Base-by-base conservation (phyloP, 2,888 invertebrate genomes). In the Crossocerus cetratus region DNA sequence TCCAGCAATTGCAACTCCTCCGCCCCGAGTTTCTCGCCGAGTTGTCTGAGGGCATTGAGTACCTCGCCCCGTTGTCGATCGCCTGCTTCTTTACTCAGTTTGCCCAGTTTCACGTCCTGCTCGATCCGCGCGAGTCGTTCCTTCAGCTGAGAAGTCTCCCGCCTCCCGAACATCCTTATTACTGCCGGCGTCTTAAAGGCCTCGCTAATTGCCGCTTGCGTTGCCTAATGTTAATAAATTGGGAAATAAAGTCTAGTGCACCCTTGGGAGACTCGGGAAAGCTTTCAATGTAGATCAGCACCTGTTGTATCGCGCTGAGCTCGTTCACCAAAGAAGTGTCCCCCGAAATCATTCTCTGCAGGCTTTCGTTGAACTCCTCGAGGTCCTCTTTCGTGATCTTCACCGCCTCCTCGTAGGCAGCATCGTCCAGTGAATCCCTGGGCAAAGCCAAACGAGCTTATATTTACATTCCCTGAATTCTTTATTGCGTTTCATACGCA, bases 121-220 rank as follows among this genome's bases (percentile, higher is more conserved):
- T 93, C 93, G 45, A 94, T 91, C 83, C 92, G 91, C 14, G 90
- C 85, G 20, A 95, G 86, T 80, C 93, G 91, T 78, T 93, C 92
- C 68, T 94, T 88, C 62, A 95, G 90, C 82, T 93, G 93, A 56
- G 92, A 92, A 2, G 94, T 94, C 86, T 95, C 94, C 78, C 93
- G 93, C 84, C 93, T 93, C 1, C 94, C 95, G 91, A 95, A 95
- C 89, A 95, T 91, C 83, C 93, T 90, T 53, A 95, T 94, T 1
- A 95, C 94, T 87, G 94, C 95, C 3, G 95, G 94, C 1, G 95
- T 95, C 89, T 94, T 92, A 86, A 95, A 95, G 1, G 95, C 95
- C 83, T 93, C 92, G 73, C 94, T 94, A 62, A 95, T 94, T 11
- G 95, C 95, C 77, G 94, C 94, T 89, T 93, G 94, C 32, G 94